Base-by-base conservation (phyloP, 2,888 invertebrate species). In the Limnephilus marmoratus region DNA sequence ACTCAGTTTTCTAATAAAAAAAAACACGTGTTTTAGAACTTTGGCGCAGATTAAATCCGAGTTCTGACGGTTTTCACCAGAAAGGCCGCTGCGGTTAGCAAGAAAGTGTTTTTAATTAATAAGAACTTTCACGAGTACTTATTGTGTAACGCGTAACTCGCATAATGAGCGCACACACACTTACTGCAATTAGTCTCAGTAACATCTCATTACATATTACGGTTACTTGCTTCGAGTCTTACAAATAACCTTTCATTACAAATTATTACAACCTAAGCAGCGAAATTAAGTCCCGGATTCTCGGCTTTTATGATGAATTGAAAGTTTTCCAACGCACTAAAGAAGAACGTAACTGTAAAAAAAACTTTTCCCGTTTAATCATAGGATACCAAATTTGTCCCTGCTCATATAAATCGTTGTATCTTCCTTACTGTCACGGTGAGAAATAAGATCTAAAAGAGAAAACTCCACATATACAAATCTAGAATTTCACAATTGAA, bases 101-200 rank as follows among this genome's bases (percentile, higher is more conserved):
- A 89, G 88, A 89, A 89, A 80, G 88, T 89, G 88, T 80, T 89
- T 89, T 89, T 89, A 81, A 81, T 89, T 89, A 81, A 89, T 89
- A 45, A 37, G 41, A 80, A 89, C 88, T 89, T 89, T 89, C 88
- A 80, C 88, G 41, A 29, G 86, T 53, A 45, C 45, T 45, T 45
- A 80, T 89, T 89, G 88, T 89, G 88, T 89, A 89, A 89, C 37
- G 80, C 81, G 68, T 18, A 68, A 68, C 7, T 13, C 49, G 86
- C 37, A 45, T n/a, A 86, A 86, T 45, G 49, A 45, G 86, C 86
- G 18, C 83, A 37, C 83, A 37, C 82, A 41, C 83, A 37, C 83
- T 34, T 31, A 24, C 82, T 18, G 24, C 83, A 83, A 37, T 37
- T 41, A 37, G 24, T 18, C 31, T 37, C 86, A 81, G 24, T n/a